Evolutionary conservation across 2,113 vertebrate species (phyloP), one percentile per base, ranked within the genome.

Genomic region (Fukomys damarensis): DNA sequence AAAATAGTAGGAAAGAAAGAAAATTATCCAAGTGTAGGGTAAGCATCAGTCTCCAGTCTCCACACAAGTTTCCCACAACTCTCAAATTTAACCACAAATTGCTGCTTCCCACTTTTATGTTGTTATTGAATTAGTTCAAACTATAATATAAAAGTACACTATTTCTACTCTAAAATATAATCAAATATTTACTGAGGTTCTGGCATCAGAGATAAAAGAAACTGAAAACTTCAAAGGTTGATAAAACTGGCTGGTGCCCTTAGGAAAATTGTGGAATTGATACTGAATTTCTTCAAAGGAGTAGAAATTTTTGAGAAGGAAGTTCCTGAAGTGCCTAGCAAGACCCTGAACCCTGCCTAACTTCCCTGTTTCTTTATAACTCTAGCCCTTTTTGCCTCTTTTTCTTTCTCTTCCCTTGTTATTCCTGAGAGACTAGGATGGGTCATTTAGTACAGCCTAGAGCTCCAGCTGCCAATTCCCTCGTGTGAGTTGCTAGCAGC

Each of bases 141-240:
- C 56, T 86, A 66, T 66, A 74, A 76, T 4, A 59, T 82, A 61
- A 61, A 77, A 49, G 19, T 30, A 56, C 24, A 70, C 41, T 81
- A 66, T 74, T 76, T 90, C n/a, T 89, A 24, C n/a, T 89, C 80
- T 74, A 80, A 93, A 95, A 85, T 89, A 46, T 7, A 74, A 89
- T 86, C 16, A 10, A 81, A 95, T 43, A 68, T 80, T 88, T 85
- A n/a, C 41, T 68, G 63, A 93, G 10, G 0, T 88, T 86, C 89
- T 94, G 56, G 41, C 82, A 86, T 41, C 26, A 80, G 38, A 14
- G 54, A 89, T 74, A 86, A 74, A 85, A 86, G 63, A 58, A 14
- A 28, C 85, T 68, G 49, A 81, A 94, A 81, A 86, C 41, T 74
- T 89, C 72, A 89, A 65, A 84, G 11, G 56, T 92, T 38, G 43